Evolutionary conservation across 2,797 vertebrate species (phyloP), one percentile per base, ranked within the genome.

Genomic region (Thaleichthys pacificus): DNA sequence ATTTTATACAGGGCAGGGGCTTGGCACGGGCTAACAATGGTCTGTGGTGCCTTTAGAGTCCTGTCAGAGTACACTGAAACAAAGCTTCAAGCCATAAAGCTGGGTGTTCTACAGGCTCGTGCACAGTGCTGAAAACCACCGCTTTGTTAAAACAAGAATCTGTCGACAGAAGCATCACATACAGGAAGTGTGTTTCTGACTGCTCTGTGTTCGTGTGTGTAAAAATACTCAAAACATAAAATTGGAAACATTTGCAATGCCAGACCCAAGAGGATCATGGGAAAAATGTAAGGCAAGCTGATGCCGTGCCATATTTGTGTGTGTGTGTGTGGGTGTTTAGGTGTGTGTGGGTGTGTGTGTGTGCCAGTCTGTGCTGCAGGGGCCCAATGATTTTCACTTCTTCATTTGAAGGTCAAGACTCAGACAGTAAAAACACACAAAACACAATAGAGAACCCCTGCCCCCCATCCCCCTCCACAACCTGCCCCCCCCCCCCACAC

Each of bases 371-470:
- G 30, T 19, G 28, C 9, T 56, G 15, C 51, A 78, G 69, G 71
- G 75, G 69, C 32, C 35, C 64, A 61, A 35, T 56, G 60, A 5
- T 28, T 68, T 15, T 80, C 76, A 84, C 82, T 73, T 79, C 66
- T 85, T 84, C 74, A 77, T 47, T 58, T 68, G 62, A 84, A 87
- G 85, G 85, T 91, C 85, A 87, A 61, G 69, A 81, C 72, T 74
- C 82, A 61, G 70, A 54, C 28, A 51, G 67, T 71, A 68, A 79
- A 60, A 81, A 72, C 54, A 32, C 68, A 69, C 63, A 81, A 75
- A 56, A 76, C 61, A 58, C 64, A 58, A n/a, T 57, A 72, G 70
- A 62, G 19, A 42, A 15, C 38, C n/a, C 19, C 3, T 6, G 19
- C 63, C 35, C 2, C 35, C 35, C 21, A 32, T n/a, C 17, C 30